Evolutionary conservation across 2,797 vertebrate genomes (phyloP), one percentile per base, ranked within the genome.

Genomic region (Lepilemur ruficaudatus): DNA sequence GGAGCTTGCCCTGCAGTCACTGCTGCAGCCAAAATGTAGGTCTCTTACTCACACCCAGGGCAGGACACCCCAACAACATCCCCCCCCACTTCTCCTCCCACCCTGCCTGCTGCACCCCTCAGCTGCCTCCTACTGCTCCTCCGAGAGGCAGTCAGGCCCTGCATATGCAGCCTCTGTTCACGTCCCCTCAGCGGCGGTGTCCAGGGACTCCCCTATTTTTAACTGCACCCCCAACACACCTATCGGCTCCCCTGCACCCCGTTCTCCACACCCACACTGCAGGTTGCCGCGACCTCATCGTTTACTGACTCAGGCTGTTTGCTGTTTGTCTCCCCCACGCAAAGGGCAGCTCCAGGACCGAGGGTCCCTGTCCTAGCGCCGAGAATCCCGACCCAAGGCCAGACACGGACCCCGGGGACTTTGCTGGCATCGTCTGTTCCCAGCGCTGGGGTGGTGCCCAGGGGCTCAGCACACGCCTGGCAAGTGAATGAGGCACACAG

Each of bases 11-110:
- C 48, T 41, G 28, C 7, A 32, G 84, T 6, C 12, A 0, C 48
- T 0, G 1, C 48, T 0, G 18, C 76, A 61, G 61, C 38, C 22
- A 7, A 28, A 28, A 25, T 1, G 0, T 20, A 32, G 28, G 13
- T 7, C 15, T 7, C 0, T 22, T 48, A 2, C 63, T 38, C 30
- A 5, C 8, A 38, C 6, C 4, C 4, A 0, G 0, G 23, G 14
- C 11, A 46, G 50, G 72, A 8, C 7, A 2, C 12, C 43, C 59
- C 0, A 4, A 0, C 0, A 23, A 10, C 10, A 46, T 32, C 25
- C 2, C n/a, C 15, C 0, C 15, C 81, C 5, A 35, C 32, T 10
- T 11, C 43, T 25, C 20, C 63, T 50, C 18, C 41, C 30, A 63
- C 23, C 38, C 38, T 12, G 46, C 48, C 67, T 11, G 41, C 57